These are phyloP conservation scores for Neuroscelio doddi DNA, from an alignment of 2,888 invertebrate species.

Conservation along the genomic window DNA sequence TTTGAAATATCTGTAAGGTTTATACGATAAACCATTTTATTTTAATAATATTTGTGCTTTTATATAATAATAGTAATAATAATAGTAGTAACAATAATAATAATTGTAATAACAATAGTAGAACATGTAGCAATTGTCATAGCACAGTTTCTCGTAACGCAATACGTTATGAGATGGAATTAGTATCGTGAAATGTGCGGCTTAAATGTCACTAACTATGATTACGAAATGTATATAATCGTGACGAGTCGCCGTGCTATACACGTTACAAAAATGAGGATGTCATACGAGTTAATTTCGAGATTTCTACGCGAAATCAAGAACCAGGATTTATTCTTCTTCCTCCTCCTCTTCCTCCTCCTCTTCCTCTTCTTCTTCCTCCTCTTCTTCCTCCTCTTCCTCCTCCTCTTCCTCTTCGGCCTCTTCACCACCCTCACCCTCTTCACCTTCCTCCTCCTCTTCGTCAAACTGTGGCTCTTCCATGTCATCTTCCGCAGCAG, in stretches of 20 bases:
- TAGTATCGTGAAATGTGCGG: conserved; percentile 27
- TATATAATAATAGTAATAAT: conserved; percentile 43
- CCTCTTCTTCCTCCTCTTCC: conserved; percentile 67
- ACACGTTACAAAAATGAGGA: conserved; percentile 20
- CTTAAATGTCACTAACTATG: background rate
- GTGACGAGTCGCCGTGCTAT: conserved; percentile 9
- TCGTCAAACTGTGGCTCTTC: conserved; percentile 80
- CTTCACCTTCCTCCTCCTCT: conserved; percentile 83
- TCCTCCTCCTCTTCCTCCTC: conserved; percentile 64
- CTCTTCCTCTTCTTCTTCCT: conserved; percentile 67
- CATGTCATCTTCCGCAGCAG: conserved; percentile 81
- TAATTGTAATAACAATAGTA: conserved; percentile 52
- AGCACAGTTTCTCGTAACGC: conserved; percentile 25
- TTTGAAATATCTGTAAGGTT: conserved; percentile 8
- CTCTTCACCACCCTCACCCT: conserved; percentile 79
- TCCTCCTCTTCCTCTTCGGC: conserved; percentile 70
- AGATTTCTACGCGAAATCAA: conserved; percentile 18
- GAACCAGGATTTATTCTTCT: conserved; percentile 47
- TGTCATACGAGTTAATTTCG: conserved; percentile 14
- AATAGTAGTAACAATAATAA: conserved; percentile 52
- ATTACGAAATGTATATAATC: background rate
- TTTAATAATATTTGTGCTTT: conserved; percentile 62
- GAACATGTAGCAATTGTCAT: conserved; percentile 31
- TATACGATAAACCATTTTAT: conserved; percentile 52
- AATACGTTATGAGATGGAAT: conserved; percentile 29